Percentiles rank a stretch among this genome's conserved stretches.
Evolutionary conservation across 2,113 vertebrate genomes (phyloP).

Genomic region (Melierax canorus): DNA sequence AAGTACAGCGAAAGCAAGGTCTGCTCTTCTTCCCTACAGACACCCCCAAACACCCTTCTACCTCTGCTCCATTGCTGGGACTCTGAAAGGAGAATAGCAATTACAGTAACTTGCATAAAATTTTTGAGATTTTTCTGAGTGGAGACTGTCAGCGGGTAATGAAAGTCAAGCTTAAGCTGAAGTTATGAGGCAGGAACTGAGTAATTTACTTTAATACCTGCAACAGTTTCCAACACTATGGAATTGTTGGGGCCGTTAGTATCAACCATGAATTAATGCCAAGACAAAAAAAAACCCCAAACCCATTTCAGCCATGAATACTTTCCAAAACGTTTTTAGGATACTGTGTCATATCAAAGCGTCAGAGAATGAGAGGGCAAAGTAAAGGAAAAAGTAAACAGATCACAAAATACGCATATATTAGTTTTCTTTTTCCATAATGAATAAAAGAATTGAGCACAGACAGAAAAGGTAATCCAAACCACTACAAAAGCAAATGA

Average conservation of each 20-base stretch:
- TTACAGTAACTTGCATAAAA: not conserved
- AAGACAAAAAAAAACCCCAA: not conserved
- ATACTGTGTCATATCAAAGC: not conserved
- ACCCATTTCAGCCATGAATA: not conserved
- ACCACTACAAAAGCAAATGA: not conserved
- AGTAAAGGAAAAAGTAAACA: not conserved
- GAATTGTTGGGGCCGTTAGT: not conserved
- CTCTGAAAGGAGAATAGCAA: not conserved
- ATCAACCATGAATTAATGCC: not conserved
- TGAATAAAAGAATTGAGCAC: not conserved
- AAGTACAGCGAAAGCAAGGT: not conserved
- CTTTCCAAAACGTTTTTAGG: not conserved
- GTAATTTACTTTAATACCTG: not conserved
- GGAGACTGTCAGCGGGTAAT: not conserved
- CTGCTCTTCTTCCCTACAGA: not conserved
- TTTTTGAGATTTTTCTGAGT: not conserved
- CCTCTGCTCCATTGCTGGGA: not conserved
- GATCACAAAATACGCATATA: not conserved
- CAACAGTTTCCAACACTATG: not conserved
- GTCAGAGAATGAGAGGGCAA: not conserved
- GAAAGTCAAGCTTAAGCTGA: not conserved
- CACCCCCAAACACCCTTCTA: not conserved
- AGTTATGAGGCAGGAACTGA: not conserved
- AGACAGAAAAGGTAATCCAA: not conserved
- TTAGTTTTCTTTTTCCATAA: not conserved